These are phyloP conservation scores for Apamea crenata DNA, from an alignment of 2,888 invertebrate species.

Conservation along the genomic window DNA sequence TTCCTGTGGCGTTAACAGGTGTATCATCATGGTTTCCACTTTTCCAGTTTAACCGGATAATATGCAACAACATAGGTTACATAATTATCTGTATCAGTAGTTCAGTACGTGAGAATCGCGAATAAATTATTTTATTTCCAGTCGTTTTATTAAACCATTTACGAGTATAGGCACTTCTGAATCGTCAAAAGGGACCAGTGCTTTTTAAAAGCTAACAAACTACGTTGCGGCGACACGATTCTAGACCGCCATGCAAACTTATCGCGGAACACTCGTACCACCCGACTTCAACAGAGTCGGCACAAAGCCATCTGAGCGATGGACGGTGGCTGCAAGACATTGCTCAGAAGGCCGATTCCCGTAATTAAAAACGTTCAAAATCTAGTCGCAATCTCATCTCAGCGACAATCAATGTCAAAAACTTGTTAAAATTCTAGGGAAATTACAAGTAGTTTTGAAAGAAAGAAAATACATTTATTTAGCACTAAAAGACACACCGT, in stretches of 20 bases:
- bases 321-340: constrained; percentile 21
- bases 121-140: neutral
- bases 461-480: too few relatives aligned
- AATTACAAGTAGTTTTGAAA: too few relatives aligned
- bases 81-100: neutral
- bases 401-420: too few relatives aligned
- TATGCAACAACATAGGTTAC: neutral
- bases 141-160: neutral
- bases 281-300: neutral
- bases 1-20: too few relatives aligned
- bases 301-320: constrained; percentile 10
- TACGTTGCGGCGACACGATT: neutral
- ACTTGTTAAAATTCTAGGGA: too few relatives aligned
- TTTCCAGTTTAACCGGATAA: neutral
- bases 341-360: neutral
- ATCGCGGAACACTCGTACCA: too few relatives aligned
- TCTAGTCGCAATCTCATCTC: too few relatives aligned
- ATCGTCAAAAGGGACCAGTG: too few relatives aligned
- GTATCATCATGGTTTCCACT: too few relatives aligned
- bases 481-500: too few relatives aligned
- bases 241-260: constrained; percentile 1
- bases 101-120: neutral
- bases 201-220: neutral
- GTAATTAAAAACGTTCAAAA: too few relatives aligned
- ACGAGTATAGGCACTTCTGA: too few relatives aligned